Conservation (phyloP, 2,888 invertebrate genomes). For the Plebejus argus region DNA sequence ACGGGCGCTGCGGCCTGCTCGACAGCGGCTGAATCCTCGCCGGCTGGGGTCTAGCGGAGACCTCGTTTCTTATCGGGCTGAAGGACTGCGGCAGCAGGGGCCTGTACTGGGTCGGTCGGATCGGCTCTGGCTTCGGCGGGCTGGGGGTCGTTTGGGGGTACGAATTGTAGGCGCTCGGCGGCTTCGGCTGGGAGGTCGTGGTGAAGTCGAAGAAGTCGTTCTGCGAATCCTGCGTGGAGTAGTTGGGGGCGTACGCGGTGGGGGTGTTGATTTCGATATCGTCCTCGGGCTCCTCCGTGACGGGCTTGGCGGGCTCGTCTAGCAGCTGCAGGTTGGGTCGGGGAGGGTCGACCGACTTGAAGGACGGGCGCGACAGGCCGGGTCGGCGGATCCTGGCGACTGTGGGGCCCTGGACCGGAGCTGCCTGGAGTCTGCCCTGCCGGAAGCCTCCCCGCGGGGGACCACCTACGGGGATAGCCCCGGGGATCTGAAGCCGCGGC, state of each 20-base stretch:
- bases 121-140: slow-evolving; percentile 62
- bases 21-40: slow-evolving; percentile 72
- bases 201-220: slow-evolving; percentile 73
- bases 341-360: slow-evolving; percentile 73
- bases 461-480: slow-evolving; percentile 77
- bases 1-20: slow-evolving; percentile 75
- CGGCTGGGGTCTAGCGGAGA: slow-evolving; percentile 63
- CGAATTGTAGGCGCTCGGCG: slow-evolving; percentile 68
- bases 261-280: slow-evolving; percentile 79
- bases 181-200: slow-evolving; percentile 72
- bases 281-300: slow-evolving; percentile 85
- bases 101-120: slow-evolving; percentile 72
- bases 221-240: slow-evolving; percentile 70
- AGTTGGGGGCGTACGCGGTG: slow-evolving; percentile 71
- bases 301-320: slow-evolving; percentile 82
- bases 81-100: slow-evolving; percentile 69
- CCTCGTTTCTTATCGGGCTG: slow-evolving; percentile 66
- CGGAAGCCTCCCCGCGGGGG: slow-evolving; percentile 64
- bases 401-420: slow-evolving; percentile 54
- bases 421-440: slow-evolving; percentile 65
- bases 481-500: slow-evolving; percentile 84
- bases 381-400: slow-evolving; percentile 65
- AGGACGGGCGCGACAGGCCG: slow-evolving; percentile 68
- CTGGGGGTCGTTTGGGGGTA: slow-evolving; percentile 67
- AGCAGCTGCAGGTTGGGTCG: slow-evolving; percentile 72